Percentiles rank a stretch among this genome's conserved stretches.
These are phyloP conservation scores for Cecropterus lyciades DNA, from an alignment of 1,140 invertebrate genomes.

Conservation along the genomic window DNA sequence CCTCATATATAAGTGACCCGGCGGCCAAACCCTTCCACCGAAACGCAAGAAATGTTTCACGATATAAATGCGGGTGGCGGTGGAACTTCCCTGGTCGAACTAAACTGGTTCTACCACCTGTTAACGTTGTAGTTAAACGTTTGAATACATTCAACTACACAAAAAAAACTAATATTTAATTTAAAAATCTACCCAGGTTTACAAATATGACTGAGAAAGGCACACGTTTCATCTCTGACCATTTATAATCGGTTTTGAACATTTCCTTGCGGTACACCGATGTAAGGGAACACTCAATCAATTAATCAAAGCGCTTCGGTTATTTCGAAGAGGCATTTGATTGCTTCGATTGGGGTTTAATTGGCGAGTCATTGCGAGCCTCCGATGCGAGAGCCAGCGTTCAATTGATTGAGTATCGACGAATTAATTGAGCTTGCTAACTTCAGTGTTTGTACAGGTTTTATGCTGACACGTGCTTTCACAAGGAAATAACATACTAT, in stretches of 20 bases:
- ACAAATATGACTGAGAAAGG: too few species aligned
- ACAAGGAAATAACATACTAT: too few species aligned
- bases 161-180: too few species aligned
- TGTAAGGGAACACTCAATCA: constrained; percentile 9
- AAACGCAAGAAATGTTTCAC: too few species aligned
- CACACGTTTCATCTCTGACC: neutral
- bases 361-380: constrained; percentile 23
- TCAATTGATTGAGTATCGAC: neutral
- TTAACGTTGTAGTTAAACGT: too few species aligned
- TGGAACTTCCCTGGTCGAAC: too few species aligned
- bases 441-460: neutral
- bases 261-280: neutral
- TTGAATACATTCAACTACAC: too few species aligned
- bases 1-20: too few species aligned
- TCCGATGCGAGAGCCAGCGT: constrained; percentile 5
- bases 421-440: constrained; percentile 1
- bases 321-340: constrained; percentile 14
- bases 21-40: too few species aligned
- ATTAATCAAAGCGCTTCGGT: constrained; percentile 21
- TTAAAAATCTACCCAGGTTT: neutral
- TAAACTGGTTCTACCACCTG: too few species aligned
- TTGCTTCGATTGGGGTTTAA: constrained; percentile 19
- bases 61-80: too few species aligned
- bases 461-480: too few species aligned
- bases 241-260: neutral